phyloP scores from a whole-genome alignment of 2,113 vertebrate species.

The Datnioides undecimradiatus region DNA sequence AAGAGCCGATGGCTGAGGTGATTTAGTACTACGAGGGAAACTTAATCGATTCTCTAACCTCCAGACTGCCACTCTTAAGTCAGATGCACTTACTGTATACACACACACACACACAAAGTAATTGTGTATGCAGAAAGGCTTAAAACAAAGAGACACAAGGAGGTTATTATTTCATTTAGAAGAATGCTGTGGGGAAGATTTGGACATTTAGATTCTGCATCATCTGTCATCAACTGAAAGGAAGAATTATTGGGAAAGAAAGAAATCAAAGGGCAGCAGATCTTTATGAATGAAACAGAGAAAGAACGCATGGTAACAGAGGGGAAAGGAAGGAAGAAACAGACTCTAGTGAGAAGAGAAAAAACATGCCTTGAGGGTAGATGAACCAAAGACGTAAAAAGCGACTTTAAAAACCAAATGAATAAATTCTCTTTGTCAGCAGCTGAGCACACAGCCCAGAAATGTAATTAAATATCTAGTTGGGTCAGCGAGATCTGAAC shows the following conservation, averaged over 20 bases:
- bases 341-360: neutral
- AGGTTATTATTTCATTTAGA: slow-evolving; percentile 25
- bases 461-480: slow-evolving; percentile 77
- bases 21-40: slow-evolving; percentile 62
- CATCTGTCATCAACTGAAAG: neutral
- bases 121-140: slow-evolving; percentile 6
- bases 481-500: slow-evolving; percentile 71
- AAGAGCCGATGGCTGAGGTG: slow-evolving; percentile 56
- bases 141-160: slow-evolving; percentile 5
- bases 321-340: slow-evolving; percentile 4
- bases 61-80: slow-evolving; percentile 64
- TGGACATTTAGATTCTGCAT: slow-evolving; percentile 8
- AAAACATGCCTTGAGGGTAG: neutral
- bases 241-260: neutral
- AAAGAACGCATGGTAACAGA: neutral
- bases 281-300: slow-evolving; percentile 26
- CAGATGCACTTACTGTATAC: slow-evolving; percentile 53
- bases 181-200: neutral
- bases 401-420: slow-evolving; percentile 38
- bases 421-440: slow-evolving; percentile 68
- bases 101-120: neutral
- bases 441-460: slow-evolving; percentile 53
- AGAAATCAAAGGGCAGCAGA: neutral
- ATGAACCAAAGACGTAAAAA: slow-evolving; percentile 31
- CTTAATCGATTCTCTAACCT: slow-evolving; percentile 71